These are phyloP conservation scores for Tyria jacobaeae DNA, from an alignment of 2,888 invertebrate species.

Conservation along the genomic window DNA sequence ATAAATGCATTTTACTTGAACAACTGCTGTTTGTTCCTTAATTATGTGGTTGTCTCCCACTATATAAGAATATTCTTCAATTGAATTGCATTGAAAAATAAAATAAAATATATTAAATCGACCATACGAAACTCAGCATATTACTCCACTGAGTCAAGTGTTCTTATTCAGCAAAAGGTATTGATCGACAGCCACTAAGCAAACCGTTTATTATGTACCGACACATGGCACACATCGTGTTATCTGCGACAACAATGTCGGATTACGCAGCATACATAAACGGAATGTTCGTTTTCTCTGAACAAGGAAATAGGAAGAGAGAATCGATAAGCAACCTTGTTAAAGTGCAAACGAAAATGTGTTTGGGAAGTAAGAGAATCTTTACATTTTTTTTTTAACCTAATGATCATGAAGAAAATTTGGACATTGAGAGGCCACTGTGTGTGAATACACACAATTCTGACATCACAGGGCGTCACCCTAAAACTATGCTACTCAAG, in stretches of 20 bases:
- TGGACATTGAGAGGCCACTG: neutral
- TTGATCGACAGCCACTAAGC: constrained; percentile 40
- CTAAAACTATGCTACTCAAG: neutral
- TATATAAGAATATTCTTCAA: too few relatives aligned
- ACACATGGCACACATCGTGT: constrained; percentile 36
- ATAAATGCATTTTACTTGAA: neutral
- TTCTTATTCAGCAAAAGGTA: constrained; percentile 31
- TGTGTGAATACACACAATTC: neutral
- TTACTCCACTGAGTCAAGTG: constrained; percentile 1
- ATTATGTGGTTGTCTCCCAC: too few relatives aligned
- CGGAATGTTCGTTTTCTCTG: constrained; percentile 31
- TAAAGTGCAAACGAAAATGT: too few relatives aligned
- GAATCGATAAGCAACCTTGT: constrained; percentile 8
- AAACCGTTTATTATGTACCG: constrained; percentile 42
- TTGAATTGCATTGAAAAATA: too few relatives aligned
- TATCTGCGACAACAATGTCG: constrained; percentile 37
- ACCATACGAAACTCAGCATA: neutral
- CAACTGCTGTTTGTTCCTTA: neutral
- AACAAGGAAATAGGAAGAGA: constrained; percentile 25
- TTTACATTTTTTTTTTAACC: too few relatives aligned
- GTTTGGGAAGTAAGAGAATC: too few relatives aligned
- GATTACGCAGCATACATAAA: constrained; percentile 38
- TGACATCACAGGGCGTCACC: neutral
- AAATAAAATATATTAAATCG: neutral
- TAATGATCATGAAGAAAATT: neutral